Conservation (phyloP, 1,140 invertebrate genomes). For the Polypedilum pembai region DNA sequence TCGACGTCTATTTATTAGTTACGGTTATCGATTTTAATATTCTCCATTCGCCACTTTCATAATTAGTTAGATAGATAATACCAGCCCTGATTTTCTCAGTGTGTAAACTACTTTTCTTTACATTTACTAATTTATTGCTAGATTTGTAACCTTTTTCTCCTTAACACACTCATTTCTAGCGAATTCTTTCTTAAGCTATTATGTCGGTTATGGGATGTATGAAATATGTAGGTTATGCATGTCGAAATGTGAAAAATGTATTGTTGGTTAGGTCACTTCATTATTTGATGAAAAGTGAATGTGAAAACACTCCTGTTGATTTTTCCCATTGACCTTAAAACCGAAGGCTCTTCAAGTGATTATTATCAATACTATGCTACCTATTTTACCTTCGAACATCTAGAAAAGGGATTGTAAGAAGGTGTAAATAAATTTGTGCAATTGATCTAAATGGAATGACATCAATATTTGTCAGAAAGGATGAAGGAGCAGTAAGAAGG, state of each 20-base stretch:
- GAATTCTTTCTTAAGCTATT: no score
- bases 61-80: neutral
- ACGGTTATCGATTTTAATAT: neutral
- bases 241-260: constrained; percentile 8
- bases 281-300: neutral
- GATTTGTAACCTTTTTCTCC: no score
- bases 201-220: neutral
- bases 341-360: no score
- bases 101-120: no score
- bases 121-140: neutral
- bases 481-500: no score
- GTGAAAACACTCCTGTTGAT: neutral
- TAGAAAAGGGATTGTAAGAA: no score
- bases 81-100: neutral
- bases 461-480: no score
- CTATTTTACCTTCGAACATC: no score
- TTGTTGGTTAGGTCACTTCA: neutral
- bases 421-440: no score
- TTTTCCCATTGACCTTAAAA: neutral
- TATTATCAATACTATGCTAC: no score
- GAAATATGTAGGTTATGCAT: constrained; percentile 9
- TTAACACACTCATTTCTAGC: no score
- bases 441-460: no score
- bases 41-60: neutral
- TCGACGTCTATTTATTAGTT: neutral